Evolutionary conservation across 2,888 invertebrate species (phyloP), one percentile per base, ranked within the genome.

Genomic region (Teinopalpus imperialis): DNA sequence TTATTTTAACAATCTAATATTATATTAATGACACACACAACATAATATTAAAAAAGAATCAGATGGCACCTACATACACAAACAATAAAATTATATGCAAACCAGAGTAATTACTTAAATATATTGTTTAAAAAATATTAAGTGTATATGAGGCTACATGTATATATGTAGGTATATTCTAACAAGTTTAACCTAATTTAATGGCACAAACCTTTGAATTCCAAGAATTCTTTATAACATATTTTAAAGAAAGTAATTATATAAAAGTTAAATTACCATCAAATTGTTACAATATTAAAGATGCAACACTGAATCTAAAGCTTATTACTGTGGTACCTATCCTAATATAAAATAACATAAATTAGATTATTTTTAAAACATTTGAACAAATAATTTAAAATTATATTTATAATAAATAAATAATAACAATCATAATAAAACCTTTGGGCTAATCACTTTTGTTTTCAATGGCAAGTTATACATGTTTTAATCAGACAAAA

Each of bases 361-460:
- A 16, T 2, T 16, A n/a, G n/a, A 74, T 14, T 5, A 24, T 31
- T 32, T 6, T 26, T 9, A 20, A 10, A 27, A 35, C 16, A 7
- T 6, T 31, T 30, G 74, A 76, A 70, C 66, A 66, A 71, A 58
- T 61, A 64, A 45, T 53, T 61, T 57, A 61, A 13, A 40, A 24
- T 16, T 12, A 40, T 8, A 1, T 30, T 43, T 40, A 34, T 14
- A 24, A 27, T 39, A 46, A 46, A 46, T 40, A 41, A 46, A 34
- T 35, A 34, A 46, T 23, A 41, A 35, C 23, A 8, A 20, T 31
- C 9, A 32, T 20, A 41, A 16, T 21, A 41, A 27, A 32, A 41
- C 73, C 83, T 82, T 81, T 81, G 82, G 82, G 66, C 61, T 67
- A 63, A 78, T 80, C 74, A 79, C 79, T 72, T 66, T 72, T 49